Percentiles rank a stretch among this genome's conserved stretches.
These are phyloP conservation scores for Arrhamphus sclerolepis DNA, from an alignment of 2,797 vertebrate species.

Conservation along the genomic window DNA sequence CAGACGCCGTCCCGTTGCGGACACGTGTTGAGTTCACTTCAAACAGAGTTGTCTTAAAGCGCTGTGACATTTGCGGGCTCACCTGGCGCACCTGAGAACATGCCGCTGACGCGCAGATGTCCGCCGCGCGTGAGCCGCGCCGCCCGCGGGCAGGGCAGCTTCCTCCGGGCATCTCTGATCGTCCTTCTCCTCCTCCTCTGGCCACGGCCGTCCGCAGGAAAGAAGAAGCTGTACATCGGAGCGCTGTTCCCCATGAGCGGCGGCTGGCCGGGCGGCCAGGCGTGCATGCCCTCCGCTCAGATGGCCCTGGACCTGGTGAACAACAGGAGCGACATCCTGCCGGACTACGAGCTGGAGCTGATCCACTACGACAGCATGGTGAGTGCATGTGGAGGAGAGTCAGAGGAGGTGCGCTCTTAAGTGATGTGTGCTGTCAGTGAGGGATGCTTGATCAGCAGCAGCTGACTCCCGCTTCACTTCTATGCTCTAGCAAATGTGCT, in stretches of 20 bases:
- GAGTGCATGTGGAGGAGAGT: conserved; percentile 34
- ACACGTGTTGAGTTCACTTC: conserved; percentile 68
- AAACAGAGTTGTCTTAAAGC: neutral
- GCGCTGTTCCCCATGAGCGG: conserved; percentile 95
- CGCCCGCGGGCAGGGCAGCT: conserved; percentile 21
- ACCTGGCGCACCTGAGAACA: conserved; percentile 56
- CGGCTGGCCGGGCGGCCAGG: conserved; percentile 93
- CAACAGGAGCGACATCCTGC: conserved; percentile 89
- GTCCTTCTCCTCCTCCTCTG: conserved; percentile 68
- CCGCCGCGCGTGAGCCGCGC: conserved; percentile 28
- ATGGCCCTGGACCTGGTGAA: conserved; percentile 94
- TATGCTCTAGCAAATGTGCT: too few species aligned
- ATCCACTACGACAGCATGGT: conserved; percentile 92
- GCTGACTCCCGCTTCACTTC: too few species aligned
- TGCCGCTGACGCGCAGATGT: conserved; percentile 28
- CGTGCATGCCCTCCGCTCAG: conserved; percentile 89
- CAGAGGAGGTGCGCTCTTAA: conserved; percentile 46
- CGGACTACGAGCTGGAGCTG: conserved; percentile 91
- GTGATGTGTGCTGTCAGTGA: conserved; percentile 41
- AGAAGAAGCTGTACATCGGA: conserved; percentile 93
- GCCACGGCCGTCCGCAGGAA: conserved; percentile 83
- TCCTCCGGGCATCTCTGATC: conserved; percentile 57
- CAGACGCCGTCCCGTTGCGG: conserved; percentile 14
- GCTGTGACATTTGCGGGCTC: neutral
- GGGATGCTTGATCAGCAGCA: conserved; percentile 35